A percentile compares a stretch with the other conserved stretches of the same genome.
phyloP scores from a whole-genome alignment of 64 coral and sea anemone species.

The Trachythela sp. region DNA sequence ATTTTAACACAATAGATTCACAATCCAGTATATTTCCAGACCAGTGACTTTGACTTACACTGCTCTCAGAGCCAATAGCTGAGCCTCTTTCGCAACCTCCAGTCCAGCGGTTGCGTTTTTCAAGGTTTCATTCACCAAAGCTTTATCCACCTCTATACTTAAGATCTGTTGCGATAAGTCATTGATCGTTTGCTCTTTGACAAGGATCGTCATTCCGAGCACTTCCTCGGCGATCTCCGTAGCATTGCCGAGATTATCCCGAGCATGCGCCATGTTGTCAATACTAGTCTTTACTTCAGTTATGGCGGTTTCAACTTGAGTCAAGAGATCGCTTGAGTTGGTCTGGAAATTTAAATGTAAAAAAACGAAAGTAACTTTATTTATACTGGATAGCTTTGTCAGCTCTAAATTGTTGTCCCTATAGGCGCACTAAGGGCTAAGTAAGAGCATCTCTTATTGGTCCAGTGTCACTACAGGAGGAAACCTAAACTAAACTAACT shows the following conservation, averaged over 20 bases:
- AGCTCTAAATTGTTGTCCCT: too few species aligned
- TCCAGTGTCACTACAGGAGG: too few species aligned
- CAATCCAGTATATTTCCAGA: background rate
- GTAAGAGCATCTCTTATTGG: too few species aligned
- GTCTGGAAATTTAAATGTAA: constrained; percentile 32
- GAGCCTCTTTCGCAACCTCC: constrained; percentile 53
- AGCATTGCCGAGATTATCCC: constrained; percentile 57
- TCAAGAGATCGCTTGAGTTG: constrained; percentile 67
- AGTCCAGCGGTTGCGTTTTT: constrained; percentile 65
- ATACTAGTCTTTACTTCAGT: constrained; percentile 66
- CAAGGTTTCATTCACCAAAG: constrained; percentile 67
- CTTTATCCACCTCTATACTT: constrained; percentile 55
- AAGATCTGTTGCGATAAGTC: constrained; percentile 64
- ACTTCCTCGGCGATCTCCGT: constrained; percentile 56
- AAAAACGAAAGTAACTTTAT: background rate
- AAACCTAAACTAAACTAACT: too few species aligned
- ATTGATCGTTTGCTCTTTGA: constrained; percentile 62
- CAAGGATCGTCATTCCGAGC: constrained; percentile 50
- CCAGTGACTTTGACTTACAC: constrained; percentile 53
- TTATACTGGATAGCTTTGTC: too few species aligned
- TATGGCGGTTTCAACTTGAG: constrained; percentile 47
- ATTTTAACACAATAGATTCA: too few species aligned
- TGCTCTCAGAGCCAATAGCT: constrained; percentile 62
- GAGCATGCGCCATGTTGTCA: constrained; percentile 55
- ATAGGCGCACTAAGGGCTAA: too few species aligned